A percentile compares a stretch with the other conserved stretches of the same genome.
Conservation (phyloP, 2,888 invertebrate species). For the Melolontha melolontha region DNA sequence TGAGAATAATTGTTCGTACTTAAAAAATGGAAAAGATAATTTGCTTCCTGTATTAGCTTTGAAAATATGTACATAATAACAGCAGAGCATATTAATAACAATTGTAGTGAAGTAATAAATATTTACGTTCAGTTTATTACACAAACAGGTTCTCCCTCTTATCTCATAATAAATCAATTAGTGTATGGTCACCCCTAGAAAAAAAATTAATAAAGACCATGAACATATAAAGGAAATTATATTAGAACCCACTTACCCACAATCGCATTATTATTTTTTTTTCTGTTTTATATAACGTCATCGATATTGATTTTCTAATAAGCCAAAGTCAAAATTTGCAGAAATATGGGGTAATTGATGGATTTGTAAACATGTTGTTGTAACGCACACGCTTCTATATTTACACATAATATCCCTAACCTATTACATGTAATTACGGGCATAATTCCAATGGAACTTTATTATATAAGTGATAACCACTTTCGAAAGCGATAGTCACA, state of each 20-base stretch:
- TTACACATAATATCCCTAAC: neutral
- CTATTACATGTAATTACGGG: neutral
- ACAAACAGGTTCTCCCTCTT: no score
- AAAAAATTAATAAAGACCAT: no score
- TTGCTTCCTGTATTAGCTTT: no score
- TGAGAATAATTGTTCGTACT: no score
- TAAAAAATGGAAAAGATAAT: no score
- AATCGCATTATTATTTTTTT: constrained; percentile 14
- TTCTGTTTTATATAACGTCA: neutral
- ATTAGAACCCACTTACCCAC: neutral
- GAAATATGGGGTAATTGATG: constrained; percentile 15
- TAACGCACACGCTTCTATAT: neutral
- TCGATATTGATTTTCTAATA: constrained; percentile 13
- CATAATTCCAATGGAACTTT: constrained; percentile 10
- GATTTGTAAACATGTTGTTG: constrained; percentile 8
- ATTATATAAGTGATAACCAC: constrained; percentile 4
- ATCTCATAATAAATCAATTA: no score
- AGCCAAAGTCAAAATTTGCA: constrained; percentile 12
- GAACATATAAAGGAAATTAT: neutral
- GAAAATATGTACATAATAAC: no score
- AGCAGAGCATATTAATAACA: no score
- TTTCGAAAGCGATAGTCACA: neutral
- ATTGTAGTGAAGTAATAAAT: no score
- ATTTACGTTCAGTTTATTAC: no score
- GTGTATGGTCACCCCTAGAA: no score